Conservation (phyloP, 2,797 vertebrate genomes). For the Oreortyx pictus region DNA sequence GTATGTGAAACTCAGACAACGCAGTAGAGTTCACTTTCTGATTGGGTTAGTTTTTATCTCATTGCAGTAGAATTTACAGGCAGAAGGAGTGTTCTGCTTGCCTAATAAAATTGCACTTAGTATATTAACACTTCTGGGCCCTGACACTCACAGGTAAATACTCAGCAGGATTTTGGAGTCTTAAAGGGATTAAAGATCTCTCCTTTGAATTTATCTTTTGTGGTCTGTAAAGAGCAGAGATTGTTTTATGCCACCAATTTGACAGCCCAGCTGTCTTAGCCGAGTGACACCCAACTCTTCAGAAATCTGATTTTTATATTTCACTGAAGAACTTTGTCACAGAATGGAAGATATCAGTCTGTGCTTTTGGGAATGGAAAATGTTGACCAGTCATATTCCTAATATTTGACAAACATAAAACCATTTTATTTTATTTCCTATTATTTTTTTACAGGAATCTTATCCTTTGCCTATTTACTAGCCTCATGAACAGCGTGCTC, state of each 20-base stretch:
- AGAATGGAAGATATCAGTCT: background rate
- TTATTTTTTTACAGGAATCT: background rate
- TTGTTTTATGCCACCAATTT: background rate
- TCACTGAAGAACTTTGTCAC: background rate
- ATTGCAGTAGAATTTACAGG: conserved; percentile 40
- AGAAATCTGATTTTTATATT: background rate
- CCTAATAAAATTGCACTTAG: conserved; percentile 45
- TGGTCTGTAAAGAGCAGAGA: background rate
- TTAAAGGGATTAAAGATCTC: background rate
- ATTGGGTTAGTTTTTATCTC: conserved; percentile 32
- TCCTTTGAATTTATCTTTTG: background rate
- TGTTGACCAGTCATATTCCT: background rate
- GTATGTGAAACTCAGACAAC: background rate
- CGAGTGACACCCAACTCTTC: background rate
- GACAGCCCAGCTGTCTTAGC: background rate
- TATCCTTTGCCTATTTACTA: conserved; percentile 52
- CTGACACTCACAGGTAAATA: conserved; percentile 11
- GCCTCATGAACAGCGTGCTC: conserved; percentile 10
- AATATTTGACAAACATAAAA: background rate
- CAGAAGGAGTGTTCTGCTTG: conserved; percentile 13
- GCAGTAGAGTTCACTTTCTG: background rate
- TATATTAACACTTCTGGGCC: background rate
- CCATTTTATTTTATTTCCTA: background rate
- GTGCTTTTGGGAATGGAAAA: background rate
- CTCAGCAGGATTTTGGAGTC: background rate